Percentiles rank a stretch among this genome's conserved stretches.
Conservation (phyloP, 2,113 vertebrate genomes). For the Burhinus bistriatus region DNA sequence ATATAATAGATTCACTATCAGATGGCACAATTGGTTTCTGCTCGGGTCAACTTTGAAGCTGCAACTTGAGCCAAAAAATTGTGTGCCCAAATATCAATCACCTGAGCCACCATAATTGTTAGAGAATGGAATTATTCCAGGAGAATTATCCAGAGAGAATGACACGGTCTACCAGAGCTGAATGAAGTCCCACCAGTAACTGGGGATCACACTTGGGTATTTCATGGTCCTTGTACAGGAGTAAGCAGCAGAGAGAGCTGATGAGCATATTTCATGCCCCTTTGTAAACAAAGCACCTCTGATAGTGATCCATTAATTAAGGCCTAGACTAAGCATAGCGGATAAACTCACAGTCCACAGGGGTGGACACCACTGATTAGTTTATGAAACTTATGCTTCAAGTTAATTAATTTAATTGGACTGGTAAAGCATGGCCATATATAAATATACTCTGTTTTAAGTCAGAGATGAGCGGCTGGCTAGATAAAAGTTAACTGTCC, state of each 20-base stretch:
- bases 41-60: not conserved
- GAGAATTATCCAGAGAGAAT: not conserved
- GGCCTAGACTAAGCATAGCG: not conserved
- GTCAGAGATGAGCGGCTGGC: not conserved
- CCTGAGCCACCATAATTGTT: not conserved
- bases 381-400: conserved; percentile 24
- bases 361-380: not conserved
- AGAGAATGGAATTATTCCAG: not conserved
- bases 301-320: not conserved
- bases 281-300: not conserved
- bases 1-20: not conserved
- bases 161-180: not conserved
- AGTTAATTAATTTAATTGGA: not conserved
- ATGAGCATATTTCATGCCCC: not conserved
- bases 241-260: not conserved
- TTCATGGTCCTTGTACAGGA: not conserved
- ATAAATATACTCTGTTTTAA: not conserved
- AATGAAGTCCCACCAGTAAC: not conserved
- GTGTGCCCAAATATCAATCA: not conserved
- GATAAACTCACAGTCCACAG: not conserved
- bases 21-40: not conserved
- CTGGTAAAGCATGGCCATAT: not conserved
- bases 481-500: not conserved
- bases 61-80: not conserved
- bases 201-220: not conserved